These are phyloP conservation scores for Proteles cristata DNA, from an alignment of 2,113 vertebrate genomes.

Conservation along the genomic window DNA sequence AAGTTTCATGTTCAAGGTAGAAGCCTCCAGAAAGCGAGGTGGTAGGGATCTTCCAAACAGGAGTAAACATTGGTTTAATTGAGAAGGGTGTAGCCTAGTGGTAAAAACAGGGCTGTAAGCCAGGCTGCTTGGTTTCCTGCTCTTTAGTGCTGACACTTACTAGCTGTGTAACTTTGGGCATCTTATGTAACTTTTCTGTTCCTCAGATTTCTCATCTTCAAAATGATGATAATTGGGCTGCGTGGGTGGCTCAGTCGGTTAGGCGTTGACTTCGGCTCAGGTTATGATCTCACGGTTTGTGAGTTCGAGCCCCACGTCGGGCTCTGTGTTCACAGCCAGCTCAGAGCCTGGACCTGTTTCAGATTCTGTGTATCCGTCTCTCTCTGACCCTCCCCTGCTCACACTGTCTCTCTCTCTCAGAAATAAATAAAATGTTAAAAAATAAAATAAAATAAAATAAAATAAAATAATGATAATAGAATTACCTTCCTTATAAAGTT, in stretches of 20 bases:
- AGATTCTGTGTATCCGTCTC: too few species aligned
- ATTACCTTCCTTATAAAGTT: background rate
- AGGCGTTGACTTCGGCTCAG: too few species aligned
- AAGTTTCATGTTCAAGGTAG: background rate
- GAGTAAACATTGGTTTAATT: background rate
- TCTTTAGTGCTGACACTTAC: background rate
- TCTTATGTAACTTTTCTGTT: background rate
- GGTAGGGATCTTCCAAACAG: background rate
- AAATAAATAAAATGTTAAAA: too few species aligned
- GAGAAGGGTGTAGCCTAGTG: accelerated
- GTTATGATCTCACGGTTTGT: too few species aligned
- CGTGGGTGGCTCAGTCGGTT: too few species aligned
- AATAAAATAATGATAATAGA: background rate
- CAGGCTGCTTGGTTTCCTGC: background rate
- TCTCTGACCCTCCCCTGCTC: too few species aligned
- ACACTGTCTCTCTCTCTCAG: too few species aligned
- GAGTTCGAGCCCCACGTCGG: too few species aligned
- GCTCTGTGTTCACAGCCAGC: too few species aligned
- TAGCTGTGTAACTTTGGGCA: background rate
- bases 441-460: too few species aligned
- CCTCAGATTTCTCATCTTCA: background rate
- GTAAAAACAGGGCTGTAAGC: background rate
- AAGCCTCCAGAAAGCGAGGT: background rate
- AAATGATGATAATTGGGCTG: background rate
- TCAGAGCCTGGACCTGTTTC: too few species aligned